phyloP scores from a whole-genome alignment of 2,113 vertebrate genomes.

The Halichoerus grypus region DNA sequence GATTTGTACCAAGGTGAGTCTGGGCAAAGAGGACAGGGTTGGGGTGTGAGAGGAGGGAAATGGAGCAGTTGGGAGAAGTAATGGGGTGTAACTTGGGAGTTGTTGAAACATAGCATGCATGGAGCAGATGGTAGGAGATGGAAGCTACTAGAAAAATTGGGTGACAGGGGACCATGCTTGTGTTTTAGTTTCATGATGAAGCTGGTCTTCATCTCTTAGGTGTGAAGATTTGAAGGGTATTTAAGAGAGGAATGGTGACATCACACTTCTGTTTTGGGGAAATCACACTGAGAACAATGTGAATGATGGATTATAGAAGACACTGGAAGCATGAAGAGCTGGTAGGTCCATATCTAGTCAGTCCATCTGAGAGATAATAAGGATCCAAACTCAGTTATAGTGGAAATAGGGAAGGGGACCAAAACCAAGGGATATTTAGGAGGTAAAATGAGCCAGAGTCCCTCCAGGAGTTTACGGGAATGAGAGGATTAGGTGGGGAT shows the following conservation, averaged over 20 bases:
- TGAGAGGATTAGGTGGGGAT: background rate
- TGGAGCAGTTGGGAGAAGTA: background rate
- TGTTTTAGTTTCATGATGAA: background rate
- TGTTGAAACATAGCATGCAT: background rate
- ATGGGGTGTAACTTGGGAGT: background rate
- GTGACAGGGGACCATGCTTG: accelerated
- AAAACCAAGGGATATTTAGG: background rate
- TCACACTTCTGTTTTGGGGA: background rate
- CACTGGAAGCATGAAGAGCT: background rate
- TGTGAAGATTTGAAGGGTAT: background rate
- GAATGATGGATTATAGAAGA: background rate
- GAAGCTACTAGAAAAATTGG: too few relatives aligned
- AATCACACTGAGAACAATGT: background rate
- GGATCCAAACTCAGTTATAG: background rate
- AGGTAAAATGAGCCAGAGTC: background rate
- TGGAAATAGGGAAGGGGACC: background rate
- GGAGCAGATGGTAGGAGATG: accelerated
- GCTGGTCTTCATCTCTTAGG: background rate
- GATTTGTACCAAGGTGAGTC: constrained; percentile 58
- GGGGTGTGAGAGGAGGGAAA: background rate
- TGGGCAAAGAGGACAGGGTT: background rate
- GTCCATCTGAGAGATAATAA: background rate
- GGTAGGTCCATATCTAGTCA: background rate
- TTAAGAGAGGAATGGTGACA: background rate
- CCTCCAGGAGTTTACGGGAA: background rate